These are phyloP conservation scores for Mobula birostris DNA, from an alignment of 2,113 vertebrate genomes.

Conservation along the genomic window DNA sequence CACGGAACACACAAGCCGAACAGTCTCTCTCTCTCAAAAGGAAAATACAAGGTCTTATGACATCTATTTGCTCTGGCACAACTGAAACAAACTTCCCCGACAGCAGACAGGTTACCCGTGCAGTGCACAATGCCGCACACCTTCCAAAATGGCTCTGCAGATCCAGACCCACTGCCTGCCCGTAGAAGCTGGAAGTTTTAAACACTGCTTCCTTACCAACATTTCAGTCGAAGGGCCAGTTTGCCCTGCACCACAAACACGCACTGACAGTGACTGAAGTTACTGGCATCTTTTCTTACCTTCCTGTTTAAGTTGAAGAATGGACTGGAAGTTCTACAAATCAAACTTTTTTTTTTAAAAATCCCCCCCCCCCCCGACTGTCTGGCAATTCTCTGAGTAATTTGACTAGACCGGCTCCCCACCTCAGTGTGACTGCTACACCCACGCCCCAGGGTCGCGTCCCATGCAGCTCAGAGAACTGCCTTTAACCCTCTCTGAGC, in stretches of 20 bases:
- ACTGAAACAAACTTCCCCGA: background rate
- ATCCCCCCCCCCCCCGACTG: background rate
- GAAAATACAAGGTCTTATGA: background rate
- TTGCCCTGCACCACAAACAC: background rate
- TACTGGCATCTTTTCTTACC: slow-evolving; percentile 1
- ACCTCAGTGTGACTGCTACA: slow-evolving; percentile 25
- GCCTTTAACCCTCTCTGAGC: background rate
- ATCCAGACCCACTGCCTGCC: background rate
- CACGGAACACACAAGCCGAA: background rate
- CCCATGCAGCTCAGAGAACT: slow-evolving; percentile 11
- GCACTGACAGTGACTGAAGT: background rate
- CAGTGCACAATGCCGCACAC: background rate
- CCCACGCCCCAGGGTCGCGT: slow-evolving; percentile 25
- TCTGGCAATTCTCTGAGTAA: slow-evolving; percentile 24
- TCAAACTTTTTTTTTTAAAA: background rate
- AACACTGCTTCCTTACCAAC: background rate
- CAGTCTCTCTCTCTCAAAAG: background rate
- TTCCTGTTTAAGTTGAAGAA: slow-evolving; percentile 1
- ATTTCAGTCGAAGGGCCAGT: background rate
- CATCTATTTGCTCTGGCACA: background rate
- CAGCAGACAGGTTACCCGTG: background rate
- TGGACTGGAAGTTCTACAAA: background rate
- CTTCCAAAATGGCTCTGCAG: slow-evolving; percentile 14
- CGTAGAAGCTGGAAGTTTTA: background rate
- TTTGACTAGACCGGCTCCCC: slow-evolving; percentile 25